Evolutionary conservation across 2,888 invertebrate genomes (phyloP), one percentile per base, ranked within the genome.

Genomic region (Cantharis rufa): DNA sequence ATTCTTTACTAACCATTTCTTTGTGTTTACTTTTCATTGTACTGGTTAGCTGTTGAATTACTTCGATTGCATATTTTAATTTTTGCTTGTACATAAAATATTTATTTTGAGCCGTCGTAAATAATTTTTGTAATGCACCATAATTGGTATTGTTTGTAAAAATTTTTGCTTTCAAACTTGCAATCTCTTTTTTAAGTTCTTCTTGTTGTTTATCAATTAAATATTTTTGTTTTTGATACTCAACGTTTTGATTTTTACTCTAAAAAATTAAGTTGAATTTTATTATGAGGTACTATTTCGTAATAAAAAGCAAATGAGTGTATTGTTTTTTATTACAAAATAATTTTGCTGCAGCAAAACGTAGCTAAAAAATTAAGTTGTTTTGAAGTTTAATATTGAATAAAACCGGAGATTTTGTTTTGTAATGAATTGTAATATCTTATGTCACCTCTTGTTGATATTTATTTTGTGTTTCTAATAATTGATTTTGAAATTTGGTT

Each of bases 81-180:
- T 75, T 80, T 21, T 68, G 28, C 77, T 78, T 80, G 63, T 80
- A 80, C 61, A 21, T 75, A 5, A 62, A 62, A 21, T 73, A 76
- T 79, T 80, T 80, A 15, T 32, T 74, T 63, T 77, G 62, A 63
- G 72, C 70, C 63, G 62, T 48, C 16, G 71, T 16, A 18, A 48
- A 66, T 15, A 16, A 62, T 48, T 62, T n/a, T 69, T 70, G 69
- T 11, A 68, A 28, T 0, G 10, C 13, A 13, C 61, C 64, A 16
- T 15, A 72, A 21, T 16, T 15, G 61, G n/a, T 62, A 13, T 32
- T 15, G 61, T 27, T 28, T 21, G 18, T 15, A 61, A 15, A 13
- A 13, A 18, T 68, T 69, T 71, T 28, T 68, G 16, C 15, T 61
- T 77, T 69, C 15, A 72, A 63, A 10, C 15, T 68, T 18, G 66